phyloP scores from a whole-genome alignment of 1,140 invertebrate species.

The Pissodes strobi region DNA sequence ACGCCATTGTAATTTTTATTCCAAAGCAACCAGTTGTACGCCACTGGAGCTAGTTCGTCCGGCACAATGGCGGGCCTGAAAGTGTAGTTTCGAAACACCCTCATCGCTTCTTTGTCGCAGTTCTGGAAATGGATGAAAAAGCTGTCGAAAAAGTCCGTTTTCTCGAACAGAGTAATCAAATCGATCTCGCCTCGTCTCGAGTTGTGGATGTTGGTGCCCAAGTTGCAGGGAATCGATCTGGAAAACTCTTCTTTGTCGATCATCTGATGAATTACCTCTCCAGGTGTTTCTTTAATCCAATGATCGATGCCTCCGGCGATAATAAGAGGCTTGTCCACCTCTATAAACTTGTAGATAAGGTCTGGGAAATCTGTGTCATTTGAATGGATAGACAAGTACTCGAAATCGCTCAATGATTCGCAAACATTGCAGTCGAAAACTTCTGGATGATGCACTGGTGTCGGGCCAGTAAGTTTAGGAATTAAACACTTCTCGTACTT shows the following conservation, averaged over 20 bases:
- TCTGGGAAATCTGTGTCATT: constrained; percentile 21
- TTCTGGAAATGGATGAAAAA: constrained; percentile 88
- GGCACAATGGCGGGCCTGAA: constrained; percentile 77
- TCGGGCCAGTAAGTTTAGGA: constrained; percentile 4
- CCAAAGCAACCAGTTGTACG: constrained; percentile 81
- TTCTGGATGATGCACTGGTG: constrained; percentile 44
- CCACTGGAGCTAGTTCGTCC: constrained; percentile 72
- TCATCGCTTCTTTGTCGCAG: constrained; percentile 75
- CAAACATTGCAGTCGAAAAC: constrained; percentile 49
- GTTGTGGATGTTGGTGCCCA: constrained; percentile 41
- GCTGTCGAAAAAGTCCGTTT: constrained; percentile 56
- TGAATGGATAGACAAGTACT: constrained; percentile 28
- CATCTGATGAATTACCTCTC: constrained; percentile 25
- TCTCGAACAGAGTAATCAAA: constrained; percentile 25
- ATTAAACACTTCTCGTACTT: constrained; percentile 77
- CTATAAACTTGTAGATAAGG: constrained; percentile 38
- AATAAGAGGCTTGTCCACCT: constrained; percentile 43
- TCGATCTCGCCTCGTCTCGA: constrained; percentile 4
- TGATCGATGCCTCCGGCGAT: constrained; percentile 33
- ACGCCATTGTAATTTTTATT: constrained; percentile 75
- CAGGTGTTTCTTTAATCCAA: constrained; percentile 34
- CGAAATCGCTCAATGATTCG: constrained; percentile 42
- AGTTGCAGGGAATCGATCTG: constrained; percentile 45
- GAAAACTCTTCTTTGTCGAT: constrained; percentile 22
- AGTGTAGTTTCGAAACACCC: constrained; percentile 62